Percentiles rank a stretch among this genome's conserved stretches.
Conservation (phyloP, 2,888 invertebrate species). For the Pherbina coryleti region DNA sequence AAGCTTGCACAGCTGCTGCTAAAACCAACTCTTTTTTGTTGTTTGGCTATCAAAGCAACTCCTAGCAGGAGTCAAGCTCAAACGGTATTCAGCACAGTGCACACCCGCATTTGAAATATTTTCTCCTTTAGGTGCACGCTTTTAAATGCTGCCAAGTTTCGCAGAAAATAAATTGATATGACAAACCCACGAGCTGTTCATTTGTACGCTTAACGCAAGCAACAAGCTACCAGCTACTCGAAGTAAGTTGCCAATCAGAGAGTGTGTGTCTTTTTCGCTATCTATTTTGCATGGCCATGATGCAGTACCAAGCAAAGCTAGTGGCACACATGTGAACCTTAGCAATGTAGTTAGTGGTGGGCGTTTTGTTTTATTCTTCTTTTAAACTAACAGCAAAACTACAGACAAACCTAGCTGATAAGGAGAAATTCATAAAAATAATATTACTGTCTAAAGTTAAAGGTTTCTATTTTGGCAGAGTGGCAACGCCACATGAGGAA, state of each 20-base stretch:
- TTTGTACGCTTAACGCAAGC: not conserved
- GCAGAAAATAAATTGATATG: constrained; percentile 39
- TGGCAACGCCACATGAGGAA: constrained; percentile 1
- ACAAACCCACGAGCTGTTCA: constrained; percentile 30
- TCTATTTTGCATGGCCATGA: constrained; percentile 19
- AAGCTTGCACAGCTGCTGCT: constrained; percentile 23
- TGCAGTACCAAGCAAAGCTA: not conserved
- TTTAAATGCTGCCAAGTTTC: constrained; percentile 31
- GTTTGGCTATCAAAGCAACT: not conserved
- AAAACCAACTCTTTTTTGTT: not conserved
- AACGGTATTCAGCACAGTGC: not conserved
- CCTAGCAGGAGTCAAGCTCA: not conserved
- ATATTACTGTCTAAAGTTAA: not conserved
- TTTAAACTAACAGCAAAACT: constrained; percentile 4
- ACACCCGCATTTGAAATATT: constrained; percentile 29
- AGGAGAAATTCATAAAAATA: constrained; percentile 19
- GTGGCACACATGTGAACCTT: not conserved
- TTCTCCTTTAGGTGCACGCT: not conserved
- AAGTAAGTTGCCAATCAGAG: not conserved
- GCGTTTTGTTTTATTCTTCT: constrained; percentile 10
- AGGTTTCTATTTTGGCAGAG: constrained; percentile 1
- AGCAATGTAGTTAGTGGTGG: constrained; percentile 3
- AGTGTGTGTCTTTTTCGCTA: not conserved
- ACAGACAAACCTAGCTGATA: not conserved
- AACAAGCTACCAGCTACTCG: not conserved